Base-by-base conservation (phyloP, 2,888 invertebrate genomes). In the Drosophila neutralis region DNA sequence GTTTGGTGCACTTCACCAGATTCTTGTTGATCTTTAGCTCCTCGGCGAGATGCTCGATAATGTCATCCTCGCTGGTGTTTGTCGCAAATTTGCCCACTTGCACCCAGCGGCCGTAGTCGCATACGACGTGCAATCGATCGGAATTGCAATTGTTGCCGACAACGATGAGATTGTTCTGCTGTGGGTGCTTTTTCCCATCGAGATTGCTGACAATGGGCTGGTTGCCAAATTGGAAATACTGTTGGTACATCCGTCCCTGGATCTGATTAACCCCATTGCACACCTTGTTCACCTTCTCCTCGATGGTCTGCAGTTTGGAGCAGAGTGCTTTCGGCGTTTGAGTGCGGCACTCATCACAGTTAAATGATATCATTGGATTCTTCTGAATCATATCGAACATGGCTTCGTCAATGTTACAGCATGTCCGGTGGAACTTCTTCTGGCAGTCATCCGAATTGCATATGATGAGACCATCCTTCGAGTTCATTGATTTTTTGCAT, bases 141-240 rank as follows among this genome's bases (percentile, higher is more conserved):
- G 91, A 92, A 78, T 91, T 91, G 84, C 91, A 91, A 69, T 91
- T 91, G 74, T 92, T 91, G 76, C 91, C 91, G 60, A 91, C 91
- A 24, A 91, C 91, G 64, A 91, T 92, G 13, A 91, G 82, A 64
- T 91, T 91, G 68, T 92, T 90, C 48, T 90, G 85, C 73, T 91
- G 92, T 69, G 91, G 87, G 68, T 91, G 91, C 68, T 89, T 89
- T 42, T 90, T 90, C 59, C 87, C 83, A 42, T 90, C 91, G 29
- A 91, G 79, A 59, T 82, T 82, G 69, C 89, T 89, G 33, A 84
- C 78, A 5, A 56, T 56, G 53, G 87, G 80, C 76, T 91, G 91
- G 58, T 91, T 91, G 71, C 92, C 91, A 62, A 82, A 92, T 66
- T 91, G 91, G 75, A 91, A 91, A 75, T 91, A 91, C 70, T 91